These are phyloP conservation scores for Pristionchus entomophagus DNA, from an alignment of 2,888 invertebrate genomes.

Conservation along the genomic window DNA sequence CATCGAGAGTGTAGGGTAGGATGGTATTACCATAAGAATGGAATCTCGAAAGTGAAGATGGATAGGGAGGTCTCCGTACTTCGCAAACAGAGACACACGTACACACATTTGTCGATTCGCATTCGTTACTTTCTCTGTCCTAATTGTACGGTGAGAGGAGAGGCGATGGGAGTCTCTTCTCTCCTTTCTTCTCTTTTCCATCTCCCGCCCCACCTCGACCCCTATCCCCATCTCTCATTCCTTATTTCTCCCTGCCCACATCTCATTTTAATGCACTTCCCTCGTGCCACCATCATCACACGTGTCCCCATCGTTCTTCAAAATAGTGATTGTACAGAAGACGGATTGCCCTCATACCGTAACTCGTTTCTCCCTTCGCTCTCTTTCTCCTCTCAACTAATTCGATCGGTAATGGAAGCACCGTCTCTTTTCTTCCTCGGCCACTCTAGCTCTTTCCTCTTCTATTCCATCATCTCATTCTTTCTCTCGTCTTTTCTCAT, in stretches of 20 bases:
- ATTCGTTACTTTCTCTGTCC: slow-evolving; percentile 49
- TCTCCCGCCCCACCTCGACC: slow-evolving; percentile 24
- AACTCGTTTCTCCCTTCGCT: slow-evolving; percentile 39
- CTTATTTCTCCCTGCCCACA: neutral
- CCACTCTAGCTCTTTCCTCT: slow-evolving; percentile 3
- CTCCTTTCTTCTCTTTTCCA: slow-evolving; percentile 32
- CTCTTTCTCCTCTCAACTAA: slow-evolving; percentile 30
- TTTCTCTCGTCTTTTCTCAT: neutral
- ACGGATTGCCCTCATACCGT: slow-evolving; percentile 36
- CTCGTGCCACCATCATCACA: neutral
- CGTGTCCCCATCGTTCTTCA: neutral
- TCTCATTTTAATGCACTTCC: neutral
- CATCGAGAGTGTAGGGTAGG: neutral
- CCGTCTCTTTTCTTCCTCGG: slow-evolving; percentile 31
- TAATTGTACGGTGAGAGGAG: slow-evolving; percentile 43
- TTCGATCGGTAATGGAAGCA: slow-evolving; percentile 45
- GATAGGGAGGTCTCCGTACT: neutral
- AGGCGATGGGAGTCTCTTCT: slow-evolving; percentile 41
- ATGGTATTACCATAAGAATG: slow-evolving; percentile 27
- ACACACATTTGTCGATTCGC: slow-evolving; percentile 6
- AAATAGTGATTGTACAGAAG: slow-evolving; percentile 31
- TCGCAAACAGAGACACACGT: slow-evolving; percentile 43
- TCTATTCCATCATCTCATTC: slow-evolving; percentile 2
- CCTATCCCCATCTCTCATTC: slow-evolving; percentile 24
- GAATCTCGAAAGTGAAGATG: neutral